phyloP scores from a whole-genome alignment of 2,888 invertebrate genomes.

The Aphidius colemani region DNA sequence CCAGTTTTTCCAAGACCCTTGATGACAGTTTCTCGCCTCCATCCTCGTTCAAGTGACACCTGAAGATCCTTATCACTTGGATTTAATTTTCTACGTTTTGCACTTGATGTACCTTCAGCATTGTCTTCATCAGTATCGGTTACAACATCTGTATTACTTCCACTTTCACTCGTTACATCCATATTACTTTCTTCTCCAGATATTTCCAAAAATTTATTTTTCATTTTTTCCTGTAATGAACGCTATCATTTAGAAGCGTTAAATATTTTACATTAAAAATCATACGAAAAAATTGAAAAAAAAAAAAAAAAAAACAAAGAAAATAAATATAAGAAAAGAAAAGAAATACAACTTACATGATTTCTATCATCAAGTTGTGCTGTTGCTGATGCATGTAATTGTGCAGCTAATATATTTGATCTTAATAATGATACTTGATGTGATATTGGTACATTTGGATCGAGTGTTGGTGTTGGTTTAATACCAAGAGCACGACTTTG shows the following conservation, averaged over 20 bases:
- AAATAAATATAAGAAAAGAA: neutral
- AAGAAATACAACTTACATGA: slow-evolving; percentile 44
- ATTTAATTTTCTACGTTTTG: slow-evolving; percentile 56
- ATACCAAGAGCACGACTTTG: slow-evolving; percentile 84
- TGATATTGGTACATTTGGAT: slow-evolving; percentile 64
- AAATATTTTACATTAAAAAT: slow-evolving; percentile 36
- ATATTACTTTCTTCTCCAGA: slow-evolving; percentile 59
- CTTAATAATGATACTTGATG: slow-evolving; percentile 66
- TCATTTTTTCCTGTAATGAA: slow-evolving; percentile 59
- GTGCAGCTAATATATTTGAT: slow-evolving; percentile 71
- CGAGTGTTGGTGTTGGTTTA: slow-evolving; percentile 70
- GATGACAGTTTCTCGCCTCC: slow-evolving; percentile 92
- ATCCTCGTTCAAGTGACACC: slow-evolving; percentile 66
- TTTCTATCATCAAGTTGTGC: slow-evolving; percentile 52
- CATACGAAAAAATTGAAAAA: too few species aligned
- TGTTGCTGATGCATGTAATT: slow-evolving; percentile 58
- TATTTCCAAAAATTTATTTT: slow-evolving; percentile 55
- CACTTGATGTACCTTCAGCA: slow-evolving; percentile 53
- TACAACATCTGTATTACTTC: slow-evolving; percentile 57
- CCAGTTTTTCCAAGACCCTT: slow-evolving; percentile 85
- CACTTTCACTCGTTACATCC: slow-evolving; percentile 59
- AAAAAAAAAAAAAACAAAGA: slow-evolving; percentile 28
- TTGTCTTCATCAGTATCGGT: slow-evolving; percentile 58
- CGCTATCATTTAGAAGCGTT: slow-evolving; percentile 45
- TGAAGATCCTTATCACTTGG: slow-evolving; percentile 56